Conservation (phyloP, 2,113 vertebrate genomes). For the Tympanuchus pallidicinctus region DNA sequence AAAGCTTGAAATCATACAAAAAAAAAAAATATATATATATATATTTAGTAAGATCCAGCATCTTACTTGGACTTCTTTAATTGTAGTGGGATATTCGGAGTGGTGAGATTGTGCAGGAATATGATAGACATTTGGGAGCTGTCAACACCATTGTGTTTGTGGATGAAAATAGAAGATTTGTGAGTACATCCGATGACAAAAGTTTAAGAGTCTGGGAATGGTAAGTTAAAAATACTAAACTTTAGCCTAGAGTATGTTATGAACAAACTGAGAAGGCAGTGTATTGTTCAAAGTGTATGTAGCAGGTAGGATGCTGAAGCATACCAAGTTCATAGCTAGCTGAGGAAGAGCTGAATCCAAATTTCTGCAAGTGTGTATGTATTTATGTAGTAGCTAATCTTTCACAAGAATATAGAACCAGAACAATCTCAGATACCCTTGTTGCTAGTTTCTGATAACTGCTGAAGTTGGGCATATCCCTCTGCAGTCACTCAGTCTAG, state of each 20-base stretch:
- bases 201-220: constrained; percentile 98
- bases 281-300: not conserved
- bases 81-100: constrained; percentile 94
- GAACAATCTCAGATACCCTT: not conserved
- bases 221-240: constrained; percentile 79
- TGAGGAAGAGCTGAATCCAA: constrained; percentile 19
- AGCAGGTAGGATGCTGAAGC: not conserved
- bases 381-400: not conserved
- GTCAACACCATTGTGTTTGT: constrained; percentile 99
- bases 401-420: not conserved
- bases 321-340: not conserved
- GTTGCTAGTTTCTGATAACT: not conserved
- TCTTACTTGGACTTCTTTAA: constrained; percentile 14
- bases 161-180: constrained; percentile 97
- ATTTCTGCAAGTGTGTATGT: not conserved
- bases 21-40: not conserved
- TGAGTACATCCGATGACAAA: constrained; percentile 98
- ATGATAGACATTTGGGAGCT: constrained; percentile 95
- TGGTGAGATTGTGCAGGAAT: constrained; percentile 96
- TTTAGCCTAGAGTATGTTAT: not conserved
- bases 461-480: not conserved
- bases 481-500: too few relatives aligned
- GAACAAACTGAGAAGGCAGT: constrained; percentile 11
- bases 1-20: not conserved
- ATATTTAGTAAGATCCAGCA: not conserved